phyloP scores from a whole-genome alignment of 2,797 vertebrate species.

The Myotis pilosus region DNA sequence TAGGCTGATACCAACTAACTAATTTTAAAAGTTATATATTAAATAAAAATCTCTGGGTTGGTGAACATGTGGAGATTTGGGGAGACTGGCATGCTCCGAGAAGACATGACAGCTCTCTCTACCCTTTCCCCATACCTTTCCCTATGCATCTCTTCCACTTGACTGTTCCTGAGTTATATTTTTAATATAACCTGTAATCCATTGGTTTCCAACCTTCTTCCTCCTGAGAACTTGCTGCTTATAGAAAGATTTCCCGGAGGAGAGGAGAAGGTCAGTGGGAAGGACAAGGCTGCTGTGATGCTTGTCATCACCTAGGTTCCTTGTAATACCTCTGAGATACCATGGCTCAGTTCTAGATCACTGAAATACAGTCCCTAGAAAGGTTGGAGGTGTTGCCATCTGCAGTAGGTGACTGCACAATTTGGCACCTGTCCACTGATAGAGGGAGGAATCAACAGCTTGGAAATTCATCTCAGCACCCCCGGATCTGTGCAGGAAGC shows the following conservation, averaged over 20 bases:
- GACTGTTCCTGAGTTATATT: neutral
- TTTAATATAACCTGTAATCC: neutral
- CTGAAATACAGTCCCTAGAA: slow-evolving; percentile 43
- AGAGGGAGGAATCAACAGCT: too few species aligned
- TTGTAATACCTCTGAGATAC: too few species aligned
- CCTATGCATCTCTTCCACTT: neutral
- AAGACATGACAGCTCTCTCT: neutral
- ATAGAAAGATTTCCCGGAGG: too few species aligned
- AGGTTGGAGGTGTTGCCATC: slow-evolving; percentile 67
- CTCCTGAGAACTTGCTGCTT: too few species aligned
- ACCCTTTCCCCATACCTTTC: neutral
- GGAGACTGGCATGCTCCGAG: rapidly evolving
- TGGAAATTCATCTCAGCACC: too few species aligned
- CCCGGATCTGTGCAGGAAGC: too few species aligned
- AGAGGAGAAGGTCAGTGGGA: too few species aligned
- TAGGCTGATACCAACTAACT: neutral
- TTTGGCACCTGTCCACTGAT: slow-evolving; percentile 55
- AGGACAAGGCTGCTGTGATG: too few species aligned
- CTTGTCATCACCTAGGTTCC: too few species aligned
- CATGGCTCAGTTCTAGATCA: too few species aligned
- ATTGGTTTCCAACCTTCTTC: neutral
- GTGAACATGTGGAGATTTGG: neutral
- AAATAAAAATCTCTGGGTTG: neutral
- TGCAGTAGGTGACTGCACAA: slow-evolving; percentile 71
- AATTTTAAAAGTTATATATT: neutral